Evolutionary conservation across 2,797 vertebrate genomes (phyloP), one percentile per base, ranked within the genome.

Genomic region (Sebastes oblongus): DNA sequence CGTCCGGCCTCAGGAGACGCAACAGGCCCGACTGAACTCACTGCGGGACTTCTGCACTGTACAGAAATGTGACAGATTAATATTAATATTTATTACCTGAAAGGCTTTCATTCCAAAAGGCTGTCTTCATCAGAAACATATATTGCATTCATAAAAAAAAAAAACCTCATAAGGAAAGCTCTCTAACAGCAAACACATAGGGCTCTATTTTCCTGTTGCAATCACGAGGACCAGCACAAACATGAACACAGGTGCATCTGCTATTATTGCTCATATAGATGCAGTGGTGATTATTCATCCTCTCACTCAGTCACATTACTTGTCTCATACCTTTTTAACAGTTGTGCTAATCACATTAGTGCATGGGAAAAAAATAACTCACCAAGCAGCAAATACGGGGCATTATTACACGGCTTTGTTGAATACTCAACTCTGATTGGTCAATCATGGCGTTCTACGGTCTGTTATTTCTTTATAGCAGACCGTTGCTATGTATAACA

Each of bases 1-100:
- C 67, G 20, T 91, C 82, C 2, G 93, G 90, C 56, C 90, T 98
- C 82, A 94, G 97, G 77, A 92, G 95, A 78, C 96, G 97, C 76
- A 96, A 93, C 89, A 94, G 89, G 91, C 95, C 86, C 0, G 95
- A 97, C 90, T 97, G 91, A 96, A 84, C 74, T 60, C 8, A 13
- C 25, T 14, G n/a, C 16, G 24, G 70, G 32, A 66, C 62, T 73
- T 36, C 4, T 69, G 67, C 75, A n/a, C 20, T 65, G 32, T 59
- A 72, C 18, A 79, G 66, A 73, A 58, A 72, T 58, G 30, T 61
- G 79, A 72, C 60, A 42, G 20, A 81, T 81, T 72, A 61, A 78
- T 86, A 67, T 61, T 13, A 82, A 77, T 88, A 90, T 88, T 90
- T 86, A 86, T 88, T 83, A 79, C 58, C 65, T 39, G n/a, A 81